Percentiles rank a stretch among this genome's conserved stretches.
These are phyloP conservation scores for Phylloscopus whistleri DNA, from an alignment of 2,113 vertebrate genomes.

Conservation along the genomic window DNA sequence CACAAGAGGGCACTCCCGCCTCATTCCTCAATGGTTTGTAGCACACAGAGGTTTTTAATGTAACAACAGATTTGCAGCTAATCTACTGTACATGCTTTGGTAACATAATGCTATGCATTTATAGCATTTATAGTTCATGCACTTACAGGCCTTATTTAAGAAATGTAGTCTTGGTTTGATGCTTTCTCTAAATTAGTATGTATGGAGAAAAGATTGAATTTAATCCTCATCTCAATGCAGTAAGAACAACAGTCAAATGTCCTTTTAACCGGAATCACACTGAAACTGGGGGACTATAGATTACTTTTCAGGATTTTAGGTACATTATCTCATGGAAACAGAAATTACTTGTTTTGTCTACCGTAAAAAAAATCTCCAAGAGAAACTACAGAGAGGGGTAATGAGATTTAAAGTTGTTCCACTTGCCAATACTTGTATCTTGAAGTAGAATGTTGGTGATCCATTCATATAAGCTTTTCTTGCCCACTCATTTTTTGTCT, in stretches of 20 bases:
- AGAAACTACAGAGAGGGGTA: neutral
- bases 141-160: neutral
- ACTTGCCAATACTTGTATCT: rapidly evolving
- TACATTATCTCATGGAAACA: neutral
- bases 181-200: neutral
- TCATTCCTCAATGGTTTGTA: neutral
- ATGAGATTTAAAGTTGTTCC: neutral
- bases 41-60: neutral
- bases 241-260: neutral
- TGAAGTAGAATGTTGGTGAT: neutral
- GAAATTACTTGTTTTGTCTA: neutral
- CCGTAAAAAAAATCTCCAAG: neutral
- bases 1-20: slow-evolving; percentile 73
- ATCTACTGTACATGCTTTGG: neutral
- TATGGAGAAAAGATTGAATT: neutral
- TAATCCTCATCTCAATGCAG: neutral
- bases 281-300: neutral
- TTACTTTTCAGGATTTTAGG: neutral
- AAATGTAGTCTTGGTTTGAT: neutral
- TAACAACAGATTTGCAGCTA: neutral
- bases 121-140: neutral
- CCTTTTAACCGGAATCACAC: neutral
- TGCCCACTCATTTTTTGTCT: neutral
- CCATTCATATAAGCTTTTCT: neutral
- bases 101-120: neutral